Conservation (phyloP, 1,140 invertebrate genomes). For the Danaus plexippus region DNA sequence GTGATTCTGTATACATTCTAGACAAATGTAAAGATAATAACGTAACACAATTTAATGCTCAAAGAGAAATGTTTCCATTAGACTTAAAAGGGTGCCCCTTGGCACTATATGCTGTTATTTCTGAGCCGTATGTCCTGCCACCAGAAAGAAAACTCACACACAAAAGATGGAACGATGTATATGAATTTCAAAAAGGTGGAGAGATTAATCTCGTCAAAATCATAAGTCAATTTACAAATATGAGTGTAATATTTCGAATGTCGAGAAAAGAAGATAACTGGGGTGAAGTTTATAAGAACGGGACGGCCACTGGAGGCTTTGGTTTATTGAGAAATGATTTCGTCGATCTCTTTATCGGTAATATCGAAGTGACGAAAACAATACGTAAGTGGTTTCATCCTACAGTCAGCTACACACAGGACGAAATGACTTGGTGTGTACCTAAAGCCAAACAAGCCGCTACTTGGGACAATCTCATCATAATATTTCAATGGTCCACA, state of each 20-base stretch:
- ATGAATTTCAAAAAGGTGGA: conserved; percentile 59
- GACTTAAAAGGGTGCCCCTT: conserved; percentile 64
- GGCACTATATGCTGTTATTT: conserved; percentile 55
- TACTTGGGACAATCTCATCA: conserved; percentile 64
- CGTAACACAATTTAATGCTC: conserved; percentile 41
- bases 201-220: conserved; percentile 67
- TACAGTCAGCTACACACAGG: conserved; percentile 64
- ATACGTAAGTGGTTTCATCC: conserved; percentile 63
- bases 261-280: conserved; percentile 58
- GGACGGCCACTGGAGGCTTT: conserved; percentile 52
- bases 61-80: conserved; percentile 52
- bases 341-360: conserved; percentile 61
- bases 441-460: conserved; percentile 51
- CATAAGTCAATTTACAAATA: conserved; percentile 63
- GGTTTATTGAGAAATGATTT: conserved; percentile 45
- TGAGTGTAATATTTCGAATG: conserved; percentile 54
- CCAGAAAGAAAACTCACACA: conserved; percentile 42
- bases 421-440: conserved; percentile 68
- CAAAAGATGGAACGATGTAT: conserved; percentile 46
- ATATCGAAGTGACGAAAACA: conserved; percentile 62
- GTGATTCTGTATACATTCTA: conserved; percentile 55
- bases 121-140: conserved; percentile 67
- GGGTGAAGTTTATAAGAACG: conserved; percentile 50
- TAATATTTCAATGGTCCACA: conserved; percentile 65
- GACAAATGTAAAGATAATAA: conserved; percentile 57